These are phyloP conservation scores for Myotis brandtii DNA, from an alignment of 2,113 vertebrate genomes.

Conservation along the genomic window DNA sequence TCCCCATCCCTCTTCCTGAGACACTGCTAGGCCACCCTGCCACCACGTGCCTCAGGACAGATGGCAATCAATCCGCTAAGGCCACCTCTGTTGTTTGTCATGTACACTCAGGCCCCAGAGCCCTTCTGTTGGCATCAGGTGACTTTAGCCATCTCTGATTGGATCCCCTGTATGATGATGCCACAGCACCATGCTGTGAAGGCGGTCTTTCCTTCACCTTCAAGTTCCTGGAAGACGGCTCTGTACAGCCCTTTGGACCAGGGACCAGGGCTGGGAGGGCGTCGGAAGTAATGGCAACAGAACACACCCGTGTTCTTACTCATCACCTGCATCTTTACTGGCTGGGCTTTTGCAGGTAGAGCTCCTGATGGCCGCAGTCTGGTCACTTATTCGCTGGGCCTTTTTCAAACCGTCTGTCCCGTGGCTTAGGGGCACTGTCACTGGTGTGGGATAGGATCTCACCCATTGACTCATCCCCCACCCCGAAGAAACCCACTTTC, in stretches of 20 bases:
- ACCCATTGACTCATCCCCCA: background rate
- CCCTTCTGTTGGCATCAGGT: background rate
- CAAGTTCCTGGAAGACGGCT: background rate
- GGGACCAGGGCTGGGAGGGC: background rate
- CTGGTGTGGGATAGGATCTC: background rate
- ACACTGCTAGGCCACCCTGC: background rate
- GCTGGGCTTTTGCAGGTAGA: background rate
- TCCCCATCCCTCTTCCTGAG: background rate
- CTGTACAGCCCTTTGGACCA: background rate
- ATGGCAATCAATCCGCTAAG: background rate
- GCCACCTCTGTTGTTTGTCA: background rate
- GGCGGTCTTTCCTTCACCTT: slow-evolving; percentile 27
- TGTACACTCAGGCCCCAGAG: background rate
- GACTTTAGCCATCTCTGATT: background rate
- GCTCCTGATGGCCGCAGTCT: background rate
- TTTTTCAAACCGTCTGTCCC: background rate
- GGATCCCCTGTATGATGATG: background rate
- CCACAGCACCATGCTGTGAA: background rate
- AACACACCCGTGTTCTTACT: background rate
- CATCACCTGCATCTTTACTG: background rate
- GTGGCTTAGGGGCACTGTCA: background rate
- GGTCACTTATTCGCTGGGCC: background rate
- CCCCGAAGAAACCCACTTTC: background rate
- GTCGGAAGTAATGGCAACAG: background rate
- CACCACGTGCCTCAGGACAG: background rate